Conservation (phyloP, 2,888 invertebrate species). For the Perizoma flavofasciatum region DNA sequence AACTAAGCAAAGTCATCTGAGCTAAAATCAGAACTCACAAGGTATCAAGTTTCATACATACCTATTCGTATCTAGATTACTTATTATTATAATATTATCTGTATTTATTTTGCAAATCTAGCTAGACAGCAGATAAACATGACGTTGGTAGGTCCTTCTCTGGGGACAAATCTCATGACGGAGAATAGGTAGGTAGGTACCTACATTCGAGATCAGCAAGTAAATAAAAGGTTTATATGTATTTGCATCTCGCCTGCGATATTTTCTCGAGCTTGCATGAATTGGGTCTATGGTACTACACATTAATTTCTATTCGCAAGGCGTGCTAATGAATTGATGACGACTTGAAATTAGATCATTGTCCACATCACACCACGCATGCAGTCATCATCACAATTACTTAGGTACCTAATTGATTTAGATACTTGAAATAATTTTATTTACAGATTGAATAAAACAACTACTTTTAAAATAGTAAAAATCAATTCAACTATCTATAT, state of each 20-base stretch:
- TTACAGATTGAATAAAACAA: no score
- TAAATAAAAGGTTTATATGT: no score
- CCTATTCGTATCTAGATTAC: background rate
- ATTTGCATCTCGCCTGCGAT: background rate
- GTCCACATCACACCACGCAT: constrained; percentile 18
- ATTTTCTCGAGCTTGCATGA: background rate
- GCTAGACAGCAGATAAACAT: no score
- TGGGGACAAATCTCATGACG: background rate
- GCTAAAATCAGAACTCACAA: constrained; percentile 3
- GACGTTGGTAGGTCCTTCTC: background rate
- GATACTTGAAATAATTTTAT: background rate
- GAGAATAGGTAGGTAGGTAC: no score
- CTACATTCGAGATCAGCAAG: no score
- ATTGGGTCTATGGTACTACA: constrained; percentile 2
- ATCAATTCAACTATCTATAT: no score
- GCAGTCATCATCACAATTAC: constrained; percentile 27
- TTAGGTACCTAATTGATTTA: constrained; percentile 23
- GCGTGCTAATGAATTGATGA: constrained; percentile 33
- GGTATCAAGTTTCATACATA: constrained; percentile 9
- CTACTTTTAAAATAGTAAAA: no score
- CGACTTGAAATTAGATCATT: constrained; percentile 38
- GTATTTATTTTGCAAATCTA: no score
- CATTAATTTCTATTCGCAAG: constrained; percentile 17
- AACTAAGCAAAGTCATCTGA: background rate
- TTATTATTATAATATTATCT: no score